phyloP scores from a whole-genome alignment of 2,797 vertebrate genomes.

The Aythya fuligula region DNA sequence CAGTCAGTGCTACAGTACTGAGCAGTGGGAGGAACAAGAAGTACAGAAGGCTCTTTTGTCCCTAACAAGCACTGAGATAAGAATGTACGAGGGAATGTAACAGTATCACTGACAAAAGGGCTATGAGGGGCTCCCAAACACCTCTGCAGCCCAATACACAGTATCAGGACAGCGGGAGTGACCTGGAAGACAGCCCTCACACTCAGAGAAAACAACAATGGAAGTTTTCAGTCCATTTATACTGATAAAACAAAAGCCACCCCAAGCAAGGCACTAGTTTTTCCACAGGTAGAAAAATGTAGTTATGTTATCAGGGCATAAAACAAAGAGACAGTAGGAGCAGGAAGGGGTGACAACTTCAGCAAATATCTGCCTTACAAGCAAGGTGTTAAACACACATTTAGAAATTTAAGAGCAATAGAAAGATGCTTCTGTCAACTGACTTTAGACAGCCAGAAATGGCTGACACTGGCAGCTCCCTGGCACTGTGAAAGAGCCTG shows the following conservation, averaged over 20 bases:
- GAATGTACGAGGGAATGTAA: background rate
- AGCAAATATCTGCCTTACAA: background rate
- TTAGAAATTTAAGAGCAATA: background rate
- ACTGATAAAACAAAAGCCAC: background rate
- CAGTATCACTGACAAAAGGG: background rate
- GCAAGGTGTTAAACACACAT: background rate
- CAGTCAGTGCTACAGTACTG: rapidly evolving
- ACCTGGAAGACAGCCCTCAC: background rate
- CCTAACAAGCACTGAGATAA: background rate
- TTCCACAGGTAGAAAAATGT: background rate
- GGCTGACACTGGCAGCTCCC: background rate
- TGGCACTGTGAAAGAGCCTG: background rate
- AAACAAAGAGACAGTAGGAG: background rate
- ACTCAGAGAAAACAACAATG: rapidly evolving
- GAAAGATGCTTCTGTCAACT: background rate
- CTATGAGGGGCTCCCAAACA: rapidly evolving
- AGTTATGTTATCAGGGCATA: background rate
- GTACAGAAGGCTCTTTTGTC: background rate
- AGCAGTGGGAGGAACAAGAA: background rate
- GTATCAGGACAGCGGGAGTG: background rate
- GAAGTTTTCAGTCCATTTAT: background rate
- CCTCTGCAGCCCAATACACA: background rate
- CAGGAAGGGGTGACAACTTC: background rate
- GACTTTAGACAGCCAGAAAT: background rate
- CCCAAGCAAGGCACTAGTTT: background rate